Conservation (phyloP, 2,113 vertebrate genomes). For the Halichoerus grypus region DNA sequence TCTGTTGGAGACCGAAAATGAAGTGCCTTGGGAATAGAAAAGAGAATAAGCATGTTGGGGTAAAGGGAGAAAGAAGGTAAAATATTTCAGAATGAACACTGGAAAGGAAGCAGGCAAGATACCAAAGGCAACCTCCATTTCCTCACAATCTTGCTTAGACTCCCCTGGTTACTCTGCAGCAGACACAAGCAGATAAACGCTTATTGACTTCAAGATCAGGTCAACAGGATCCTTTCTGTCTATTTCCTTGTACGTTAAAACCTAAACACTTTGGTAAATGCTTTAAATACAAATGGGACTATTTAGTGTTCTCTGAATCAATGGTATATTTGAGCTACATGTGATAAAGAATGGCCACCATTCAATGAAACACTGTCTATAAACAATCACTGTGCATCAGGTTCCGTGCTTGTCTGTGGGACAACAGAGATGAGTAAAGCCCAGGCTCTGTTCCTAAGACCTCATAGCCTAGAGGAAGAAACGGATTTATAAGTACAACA, state of each 20-base stretch:
- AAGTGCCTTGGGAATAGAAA: neutral
- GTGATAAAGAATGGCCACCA: neutral
- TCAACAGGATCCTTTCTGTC: neutral
- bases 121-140: neutral
- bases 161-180: neutral
- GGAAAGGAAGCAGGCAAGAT: neutral
- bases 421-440: neutral
- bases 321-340: neutral
- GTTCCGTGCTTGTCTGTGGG: neutral
- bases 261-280: neutral
- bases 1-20: neutral
- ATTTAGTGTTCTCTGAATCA: neutral
- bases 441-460: neutral
- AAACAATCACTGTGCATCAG: neutral
- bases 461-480: neutral
- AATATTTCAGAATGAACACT: neutral
- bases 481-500: neutral
- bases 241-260: slow-evolving; percentile 30
- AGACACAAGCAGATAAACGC: neutral
- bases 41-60: neutral
- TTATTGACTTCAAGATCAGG: neutral
- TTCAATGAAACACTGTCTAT: neutral
- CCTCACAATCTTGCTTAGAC: neutral
- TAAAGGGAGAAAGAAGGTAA: neutral
- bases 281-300: neutral